These are phyloP conservation scores for Athetis lepigone DNA, from an alignment of 2,888 invertebrate genomes.

Conservation along the genomic window DNA sequence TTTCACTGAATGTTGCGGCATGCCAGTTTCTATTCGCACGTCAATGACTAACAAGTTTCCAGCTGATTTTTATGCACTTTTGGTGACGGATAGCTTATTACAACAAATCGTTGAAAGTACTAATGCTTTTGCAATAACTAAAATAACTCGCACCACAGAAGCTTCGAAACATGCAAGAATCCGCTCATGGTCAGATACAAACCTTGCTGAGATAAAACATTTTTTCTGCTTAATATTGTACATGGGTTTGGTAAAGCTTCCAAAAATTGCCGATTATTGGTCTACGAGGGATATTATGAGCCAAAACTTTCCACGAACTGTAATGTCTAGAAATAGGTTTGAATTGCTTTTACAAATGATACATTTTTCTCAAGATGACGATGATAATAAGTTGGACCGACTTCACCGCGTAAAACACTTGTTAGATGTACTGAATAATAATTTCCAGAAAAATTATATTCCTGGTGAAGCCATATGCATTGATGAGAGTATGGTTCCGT, in stretches of 20 bases:
- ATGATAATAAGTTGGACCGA: constrained; percentile 2
- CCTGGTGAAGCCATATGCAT: constrained; percentile 9
- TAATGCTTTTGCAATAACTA: constrained; percentile 1
- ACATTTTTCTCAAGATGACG: constrained; percentile 4
- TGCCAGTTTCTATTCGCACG: constrained; percentile 2
- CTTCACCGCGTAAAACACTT: constrained; percentile 9
- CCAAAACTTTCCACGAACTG: constrained; percentile 3
- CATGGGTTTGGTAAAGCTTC: constrained; percentile 1
- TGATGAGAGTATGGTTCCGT: constrained; percentile 7
- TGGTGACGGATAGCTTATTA: no score
- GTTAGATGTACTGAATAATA: background rate
- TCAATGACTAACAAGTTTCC: constrained; percentile 8
- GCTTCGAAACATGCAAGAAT: constrained; percentile 3
- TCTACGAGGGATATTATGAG: background rate
- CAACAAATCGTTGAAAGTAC: no score
- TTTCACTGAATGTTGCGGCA: constrained; percentile 17
- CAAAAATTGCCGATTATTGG: constrained; percentile 6
- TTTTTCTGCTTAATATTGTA: background rate
- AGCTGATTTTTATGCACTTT: constrained; percentile 10
- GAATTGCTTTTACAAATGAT: constrained; percentile 3
- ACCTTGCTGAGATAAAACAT: constrained; percentile 4
- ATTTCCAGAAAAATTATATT: background rate
- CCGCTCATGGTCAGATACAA: background rate
- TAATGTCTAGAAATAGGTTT: constrained; percentile 17
- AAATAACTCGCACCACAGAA: background rate